A percentile compares a stretch with the other conserved stretches of the same genome.
These are phyloP conservation scores for Procambarus clarkii DNA, from an alignment of 1,140 invertebrate genomes.

Conservation along the genomic window DNA sequence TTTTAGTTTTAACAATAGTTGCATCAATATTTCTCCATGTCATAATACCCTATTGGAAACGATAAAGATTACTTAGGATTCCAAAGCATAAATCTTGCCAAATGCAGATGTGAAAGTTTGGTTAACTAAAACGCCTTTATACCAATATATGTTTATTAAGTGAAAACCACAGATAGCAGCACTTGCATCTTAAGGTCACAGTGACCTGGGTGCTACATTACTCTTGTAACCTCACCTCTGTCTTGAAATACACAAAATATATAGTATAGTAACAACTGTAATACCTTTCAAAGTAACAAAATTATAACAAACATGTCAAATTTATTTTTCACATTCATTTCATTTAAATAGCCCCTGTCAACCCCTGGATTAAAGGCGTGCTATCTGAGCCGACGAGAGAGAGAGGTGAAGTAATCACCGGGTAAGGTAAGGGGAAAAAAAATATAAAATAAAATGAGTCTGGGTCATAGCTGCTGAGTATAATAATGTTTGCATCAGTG, in stretches of 20 bases:
- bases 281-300: constrained; percentile 68
- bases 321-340: constrained; percentile 42
- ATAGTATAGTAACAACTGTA: constrained; percentile 67
- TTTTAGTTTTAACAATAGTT: no score
- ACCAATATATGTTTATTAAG: constrained; percentile 70
- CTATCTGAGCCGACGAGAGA: constrained; percentile 2
- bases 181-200: constrained; percentile 45
- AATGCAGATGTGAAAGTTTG: no score
- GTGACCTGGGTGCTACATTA: constrained; percentile 51
- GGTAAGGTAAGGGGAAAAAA: constrained; percentile 3
- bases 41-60: no score
- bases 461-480: constrained; percentile 7
- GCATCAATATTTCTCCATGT: no score
- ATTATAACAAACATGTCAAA: constrained; percentile 67
- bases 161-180: constrained; percentile 69
- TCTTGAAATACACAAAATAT: constrained; percentile 71
- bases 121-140: constrained; percentile 1
- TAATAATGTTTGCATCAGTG: constrained; percentile 13
- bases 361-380: constrained; percentile 37
- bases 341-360: constrained; percentile 51
- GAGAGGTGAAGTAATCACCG: not conserved
- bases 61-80: no score
- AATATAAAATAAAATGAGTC: not conserved
- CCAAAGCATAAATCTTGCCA: no score
- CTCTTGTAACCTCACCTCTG: constrained; percentile 65